Conservation (phyloP, 2,797 vertebrate species). For the Leptodactylus fallax region DNA sequence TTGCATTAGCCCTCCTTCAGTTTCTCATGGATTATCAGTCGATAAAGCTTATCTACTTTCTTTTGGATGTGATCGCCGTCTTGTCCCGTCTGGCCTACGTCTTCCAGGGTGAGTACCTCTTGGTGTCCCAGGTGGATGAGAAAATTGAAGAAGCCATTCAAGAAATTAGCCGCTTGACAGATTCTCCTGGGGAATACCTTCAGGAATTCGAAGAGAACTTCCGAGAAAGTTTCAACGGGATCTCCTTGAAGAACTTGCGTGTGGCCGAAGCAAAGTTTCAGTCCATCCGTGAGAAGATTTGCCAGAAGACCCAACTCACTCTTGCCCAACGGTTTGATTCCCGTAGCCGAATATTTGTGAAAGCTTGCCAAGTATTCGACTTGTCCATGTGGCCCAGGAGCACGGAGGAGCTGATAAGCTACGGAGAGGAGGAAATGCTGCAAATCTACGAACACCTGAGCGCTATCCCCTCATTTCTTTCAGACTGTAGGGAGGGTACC, state of each 20-base stretch:
- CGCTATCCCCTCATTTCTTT: slow-evolving; percentile 79
- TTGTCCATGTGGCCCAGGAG: slow-evolving; percentile 87
- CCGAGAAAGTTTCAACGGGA: slow-evolving; percentile 93
- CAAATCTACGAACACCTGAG: slow-evolving; percentile 89
- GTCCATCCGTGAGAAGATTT: slow-evolving; percentile 96
- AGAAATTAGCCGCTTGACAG: slow-evolving; percentile 89
- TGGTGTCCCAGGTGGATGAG: slow-evolving; percentile 90
- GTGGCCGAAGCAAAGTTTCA: slow-evolving; percentile 97
- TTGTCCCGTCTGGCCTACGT: slow-evolving; percentile 90
- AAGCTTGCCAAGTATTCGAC: slow-evolving; percentile 92
- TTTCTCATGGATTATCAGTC: slow-evolving; percentile 98
- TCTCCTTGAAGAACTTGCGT: slow-evolving; percentile 92
- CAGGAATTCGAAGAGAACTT: slow-evolving; percentile 97
- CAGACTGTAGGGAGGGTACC: slow-evolving; percentile 80
- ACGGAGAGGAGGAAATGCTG: slow-evolving; percentile 91
- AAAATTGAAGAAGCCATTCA: slow-evolving; percentile 92
- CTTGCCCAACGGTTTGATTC: slow-evolving; percentile 89
- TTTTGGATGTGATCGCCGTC: slow-evolving; percentile 92
- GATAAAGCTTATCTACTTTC: slow-evolving; percentile 94
- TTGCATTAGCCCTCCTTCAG: slow-evolving; percentile 91
- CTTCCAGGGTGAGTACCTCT: slow-evolving; percentile 92
- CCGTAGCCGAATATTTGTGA: slow-evolving; percentile 86
- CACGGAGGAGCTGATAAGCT: slow-evolving; percentile 86
- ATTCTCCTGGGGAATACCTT: slow-evolving; percentile 91
- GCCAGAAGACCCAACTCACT: slow-evolving; percentile 90